These are phyloP conservation scores for Pachydiplax longipennis DNA, from an alignment of 2,888 invertebrate genomes.

Conservation along the genomic window DNA sequence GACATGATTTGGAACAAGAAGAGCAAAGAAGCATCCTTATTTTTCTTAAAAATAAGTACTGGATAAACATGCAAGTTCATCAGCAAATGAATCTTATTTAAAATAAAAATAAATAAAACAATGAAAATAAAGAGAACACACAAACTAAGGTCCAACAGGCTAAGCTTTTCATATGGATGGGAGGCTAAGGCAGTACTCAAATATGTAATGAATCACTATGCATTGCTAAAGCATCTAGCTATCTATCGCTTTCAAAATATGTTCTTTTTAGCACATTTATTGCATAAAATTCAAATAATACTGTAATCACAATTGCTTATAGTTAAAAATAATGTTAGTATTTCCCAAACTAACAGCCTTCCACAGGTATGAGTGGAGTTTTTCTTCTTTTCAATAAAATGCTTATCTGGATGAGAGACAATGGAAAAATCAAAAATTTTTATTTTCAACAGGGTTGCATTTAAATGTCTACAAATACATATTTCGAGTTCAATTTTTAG, in stretches of 20 bases:
- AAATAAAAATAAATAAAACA: slow-evolving; percentile 4
- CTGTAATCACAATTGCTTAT: too few relatives aligned
- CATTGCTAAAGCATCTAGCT: neutral
- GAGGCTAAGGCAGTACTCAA: slow-evolving; percentile 2
- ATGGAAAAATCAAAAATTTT: too few relatives aligned
- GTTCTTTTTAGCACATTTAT: neutral
- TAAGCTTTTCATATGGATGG: slow-evolving; percentile 31
- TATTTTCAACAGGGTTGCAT: too few relatives aligned
- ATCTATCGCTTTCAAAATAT: neutral
- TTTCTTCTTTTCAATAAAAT: too few relatives aligned
- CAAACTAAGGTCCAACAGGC: slow-evolving; percentile 42
- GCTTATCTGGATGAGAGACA: too few relatives aligned
- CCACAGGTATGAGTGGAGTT: too few relatives aligned
- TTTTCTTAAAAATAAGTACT: neutral
- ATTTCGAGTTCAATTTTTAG: too few relatives aligned
- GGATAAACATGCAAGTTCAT: neutral
- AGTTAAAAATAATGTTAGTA: too few relatives aligned
- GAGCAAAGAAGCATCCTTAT: neutral
- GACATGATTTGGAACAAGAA: too few relatives aligned
- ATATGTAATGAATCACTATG: neutral
- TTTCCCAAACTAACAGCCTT: too few relatives aligned
- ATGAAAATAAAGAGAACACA: slow-evolving; percentile 34
- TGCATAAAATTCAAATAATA: too few relatives aligned
- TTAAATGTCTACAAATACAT: too few relatives aligned
- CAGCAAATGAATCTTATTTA: neutral